Base-by-base conservation (phyloP, 1,140 invertebrate genomes). In the Bradysia coprophila region DNA sequence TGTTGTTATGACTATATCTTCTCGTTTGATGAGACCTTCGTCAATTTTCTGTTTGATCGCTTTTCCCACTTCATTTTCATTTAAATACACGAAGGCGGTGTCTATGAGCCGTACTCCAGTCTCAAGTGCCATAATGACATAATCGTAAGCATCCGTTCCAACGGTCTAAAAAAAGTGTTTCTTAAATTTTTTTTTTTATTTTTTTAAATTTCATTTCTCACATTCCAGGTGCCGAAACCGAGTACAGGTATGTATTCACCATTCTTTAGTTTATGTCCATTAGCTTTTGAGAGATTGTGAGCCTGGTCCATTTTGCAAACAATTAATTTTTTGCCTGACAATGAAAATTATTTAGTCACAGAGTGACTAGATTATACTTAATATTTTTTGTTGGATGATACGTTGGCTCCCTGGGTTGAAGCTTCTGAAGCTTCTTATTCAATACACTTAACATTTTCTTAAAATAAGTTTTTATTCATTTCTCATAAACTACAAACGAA, bases 91-190 rank as follows among this genome's bases (percentile, higher is more conserved):
- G 1, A 64, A 52, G 0, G 78, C 78, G 1, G 74, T 70, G 51
- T 83, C 79, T 28, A 83, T 74, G 43, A 78, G 77, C 3, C 77
- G 63, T 51, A 81, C 82, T 2, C 78, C 79, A 33, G 61, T 60
- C 48, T 71, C 67, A 16, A 81, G 52, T 8, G 76, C 76, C 21
- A 50, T 45, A 2, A 72, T 58, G 0, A 81, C 34, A 10, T 75
- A 71, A 23, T 46, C 48, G 51, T 69, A 65, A 2, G 76, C 44
- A 41, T 68, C 69, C 4, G 62, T 52, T 9, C 66, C 65, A 16
- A 47, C 59, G 41, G 67, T 61, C 69, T 72, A 42, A 43, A 43
- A 42, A 41, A 6, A 11, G 10, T 39, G 23, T 24, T 21, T 43
- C 3, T 24, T 4, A 48, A 53, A 31, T 51, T 48, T 39, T 49